phyloP scores from a whole-genome alignment of 2,888 invertebrate species.

The Hemistola chrysoprasaria region DNA sequence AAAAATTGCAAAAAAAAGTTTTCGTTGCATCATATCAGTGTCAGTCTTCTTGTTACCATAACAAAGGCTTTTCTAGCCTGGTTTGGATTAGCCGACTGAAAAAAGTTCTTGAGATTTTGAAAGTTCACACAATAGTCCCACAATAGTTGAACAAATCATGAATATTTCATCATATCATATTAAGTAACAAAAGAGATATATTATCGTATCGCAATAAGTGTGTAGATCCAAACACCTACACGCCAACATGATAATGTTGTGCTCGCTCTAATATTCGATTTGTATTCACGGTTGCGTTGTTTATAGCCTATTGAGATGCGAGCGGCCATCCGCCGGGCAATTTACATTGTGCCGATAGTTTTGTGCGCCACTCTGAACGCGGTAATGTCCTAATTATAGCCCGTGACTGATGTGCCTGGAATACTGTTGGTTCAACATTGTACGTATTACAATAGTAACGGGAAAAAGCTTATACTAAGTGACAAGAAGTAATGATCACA shows the following conservation, averaged over 20 bases:
- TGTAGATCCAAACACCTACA: slow-evolving; percentile 19
- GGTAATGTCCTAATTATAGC: slow-evolving; percentile 55
- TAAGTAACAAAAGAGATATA: not conserved
- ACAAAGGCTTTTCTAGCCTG: too few relatives aligned
- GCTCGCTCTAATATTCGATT: slow-evolving; percentile 75
- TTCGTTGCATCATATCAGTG: too few relatives aligned
- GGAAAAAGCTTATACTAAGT: too few relatives aligned
- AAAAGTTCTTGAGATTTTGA: too few relatives aligned
- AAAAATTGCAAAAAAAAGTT: too few relatives aligned
- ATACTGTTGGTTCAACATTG: too few relatives aligned
- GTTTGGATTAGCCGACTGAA: too few relatives aligned
- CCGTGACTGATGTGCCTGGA: slow-evolving; percentile 12
- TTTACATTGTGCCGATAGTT: slow-evolving; percentile 70
- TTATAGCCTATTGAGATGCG: slow-evolving; percentile 76
- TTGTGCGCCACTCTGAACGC: slow-evolving; percentile 50
- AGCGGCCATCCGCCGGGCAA: slow-evolving; percentile 65
- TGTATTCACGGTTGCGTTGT: slow-evolving; percentile 77
- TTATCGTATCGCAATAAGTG: not conserved
- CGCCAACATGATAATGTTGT: slow-evolving; percentile 59
- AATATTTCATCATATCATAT: not conserved
- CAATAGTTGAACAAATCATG: too few relatives aligned
- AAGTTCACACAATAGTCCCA: too few relatives aligned
- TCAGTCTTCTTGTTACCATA: too few relatives aligned
- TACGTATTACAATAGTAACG: too few relatives aligned
- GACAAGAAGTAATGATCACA: too few relatives aligned